Conservation (phyloP, 2,888 invertebrate species). For the Zele albiditarsus region DNA sequence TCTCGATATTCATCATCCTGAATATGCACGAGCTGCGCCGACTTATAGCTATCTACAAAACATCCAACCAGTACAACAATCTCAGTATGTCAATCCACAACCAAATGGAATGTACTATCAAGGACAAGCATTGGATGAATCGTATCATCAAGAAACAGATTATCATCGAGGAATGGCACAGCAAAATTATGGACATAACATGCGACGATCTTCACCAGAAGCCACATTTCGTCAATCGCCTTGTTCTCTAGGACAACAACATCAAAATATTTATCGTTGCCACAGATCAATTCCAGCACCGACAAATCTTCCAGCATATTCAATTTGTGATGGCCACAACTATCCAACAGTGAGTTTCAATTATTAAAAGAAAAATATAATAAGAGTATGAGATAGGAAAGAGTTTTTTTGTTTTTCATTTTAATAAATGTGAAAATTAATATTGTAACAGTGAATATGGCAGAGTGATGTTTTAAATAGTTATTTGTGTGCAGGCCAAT, state of each 20-base stretch:
- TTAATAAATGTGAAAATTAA: background rate
- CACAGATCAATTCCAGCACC: background rate
- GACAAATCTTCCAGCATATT: background rate
- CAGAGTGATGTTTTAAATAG: background rate
- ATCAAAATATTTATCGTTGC: background rate
- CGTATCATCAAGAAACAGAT: background rate
- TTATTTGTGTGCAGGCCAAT: constrained; percentile 41
- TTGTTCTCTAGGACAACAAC: background rate
- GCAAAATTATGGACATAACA: background rate
- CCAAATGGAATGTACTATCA: background rate
- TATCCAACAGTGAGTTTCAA: background rate
- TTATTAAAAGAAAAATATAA: too few relatives aligned
- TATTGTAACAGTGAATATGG: too few relatives aligned
- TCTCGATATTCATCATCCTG: background rate
- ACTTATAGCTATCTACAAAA: background rate
- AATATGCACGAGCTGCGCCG: background rate
- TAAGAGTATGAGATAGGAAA: too few relatives aligned
- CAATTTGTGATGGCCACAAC: background rate
- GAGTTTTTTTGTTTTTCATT: background rate
- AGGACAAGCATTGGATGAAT: background rate
- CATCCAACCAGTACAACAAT: background rate
- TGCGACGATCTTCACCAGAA: background rate
- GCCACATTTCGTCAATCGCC: background rate
- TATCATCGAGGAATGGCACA: background rate
- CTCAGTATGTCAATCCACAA: background rate